Conservation (phyloP, 2,797 vertebrate species). For the Xerus rutilus region DNA sequence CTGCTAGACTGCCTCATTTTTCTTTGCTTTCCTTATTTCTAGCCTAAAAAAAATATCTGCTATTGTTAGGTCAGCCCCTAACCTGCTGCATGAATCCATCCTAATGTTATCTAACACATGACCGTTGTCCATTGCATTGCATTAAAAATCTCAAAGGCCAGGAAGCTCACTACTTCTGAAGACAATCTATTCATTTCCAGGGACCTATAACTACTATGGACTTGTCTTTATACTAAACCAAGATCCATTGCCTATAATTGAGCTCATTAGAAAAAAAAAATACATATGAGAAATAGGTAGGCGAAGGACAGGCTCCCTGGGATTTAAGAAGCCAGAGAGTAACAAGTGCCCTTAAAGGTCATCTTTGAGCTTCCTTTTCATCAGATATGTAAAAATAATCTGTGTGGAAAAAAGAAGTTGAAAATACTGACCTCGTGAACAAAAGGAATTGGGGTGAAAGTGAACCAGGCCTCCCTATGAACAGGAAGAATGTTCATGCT, state of each 20-base stretch:
- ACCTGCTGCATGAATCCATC: not conserved
- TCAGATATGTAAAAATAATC: slow-evolving; percentile 38
- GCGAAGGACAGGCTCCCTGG: not conserved
- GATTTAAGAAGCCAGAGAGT: not conserved
- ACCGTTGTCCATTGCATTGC: not conserved
- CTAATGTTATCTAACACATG: not conserved
- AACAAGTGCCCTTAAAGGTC: not conserved
- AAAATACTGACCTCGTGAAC: slow-evolving; percentile 70
- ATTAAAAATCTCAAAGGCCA: not conserved
- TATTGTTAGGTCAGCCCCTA: not conserved
- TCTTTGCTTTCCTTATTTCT: slow-evolving; percentile 2
- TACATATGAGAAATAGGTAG: not conserved
- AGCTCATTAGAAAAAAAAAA: not conserved
- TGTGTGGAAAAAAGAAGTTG: not conserved
- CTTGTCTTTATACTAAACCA: not conserved
- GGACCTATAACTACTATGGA: not conserved
- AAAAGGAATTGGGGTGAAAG: slow-evolving; percentile 70
- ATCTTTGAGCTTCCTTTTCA: slow-evolving; percentile 24
- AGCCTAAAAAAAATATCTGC: slow-evolving; percentile 1
- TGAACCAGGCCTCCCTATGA: slow-evolving; percentile 64
- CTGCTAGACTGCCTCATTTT: not conserved
- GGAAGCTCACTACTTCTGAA: not conserved
- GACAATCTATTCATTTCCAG: not conserved
- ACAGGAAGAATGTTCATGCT: slow-evolving; percentile 63
- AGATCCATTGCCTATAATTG: slow-evolving; percentile 3